phyloP scores from a whole-genome alignment of 2,888 invertebrate species.

The Hipparchia sbordonii region DNA sequence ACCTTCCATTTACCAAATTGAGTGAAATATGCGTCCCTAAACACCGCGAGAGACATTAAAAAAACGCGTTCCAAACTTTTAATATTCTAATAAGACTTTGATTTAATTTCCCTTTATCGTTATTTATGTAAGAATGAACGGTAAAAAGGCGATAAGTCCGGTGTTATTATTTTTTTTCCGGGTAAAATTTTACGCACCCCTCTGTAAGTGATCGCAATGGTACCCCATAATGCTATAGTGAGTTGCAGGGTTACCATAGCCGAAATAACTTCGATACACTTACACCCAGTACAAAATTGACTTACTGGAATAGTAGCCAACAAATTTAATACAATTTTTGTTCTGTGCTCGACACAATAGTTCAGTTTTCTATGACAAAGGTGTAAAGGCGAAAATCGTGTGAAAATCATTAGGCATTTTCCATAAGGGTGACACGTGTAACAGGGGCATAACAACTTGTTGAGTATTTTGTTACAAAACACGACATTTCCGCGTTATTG shows the following conservation, averaged over 20 bases:
- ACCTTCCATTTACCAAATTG: slow-evolving; percentile 78
- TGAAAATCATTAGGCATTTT: slow-evolving; percentile 31
- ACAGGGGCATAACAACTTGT: slow-evolving; percentile 67
- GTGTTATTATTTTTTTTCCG: slow-evolving; percentile 67
- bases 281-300: background rate
- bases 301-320: slow-evolving; percentile 19
- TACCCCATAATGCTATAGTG: slow-evolving; percentile 37
- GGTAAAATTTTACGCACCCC: slow-evolving; percentile 57
- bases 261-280: slow-evolving; percentile 30
- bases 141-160: slow-evolving; percentile 76
- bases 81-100: slow-evolving; percentile 82
- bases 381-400: slow-evolving; percentile 33
- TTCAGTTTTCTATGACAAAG: slow-evolving; percentile 21
- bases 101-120: slow-evolving; percentile 83
- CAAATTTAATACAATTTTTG: slow-evolving; percentile 6
- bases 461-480: slow-evolving; percentile 64
- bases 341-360: slow-evolving; percentile 19
- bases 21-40: slow-evolving; percentile 79
- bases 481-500: slow-evolving; percentile 61
- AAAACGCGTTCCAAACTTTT: slow-evolving; percentile 78
- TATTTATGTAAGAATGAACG: slow-evolving; percentile 79
- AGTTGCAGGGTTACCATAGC: slow-evolving; percentile 57
- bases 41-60: slow-evolving; percentile 77
- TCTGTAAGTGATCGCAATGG: slow-evolving; percentile 51
- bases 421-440: slow-evolving; percentile 54